phyloP scores from a whole-genome alignment of 2,797 vertebrate genomes.

The Sebastes kiyomatsui region DNA sequence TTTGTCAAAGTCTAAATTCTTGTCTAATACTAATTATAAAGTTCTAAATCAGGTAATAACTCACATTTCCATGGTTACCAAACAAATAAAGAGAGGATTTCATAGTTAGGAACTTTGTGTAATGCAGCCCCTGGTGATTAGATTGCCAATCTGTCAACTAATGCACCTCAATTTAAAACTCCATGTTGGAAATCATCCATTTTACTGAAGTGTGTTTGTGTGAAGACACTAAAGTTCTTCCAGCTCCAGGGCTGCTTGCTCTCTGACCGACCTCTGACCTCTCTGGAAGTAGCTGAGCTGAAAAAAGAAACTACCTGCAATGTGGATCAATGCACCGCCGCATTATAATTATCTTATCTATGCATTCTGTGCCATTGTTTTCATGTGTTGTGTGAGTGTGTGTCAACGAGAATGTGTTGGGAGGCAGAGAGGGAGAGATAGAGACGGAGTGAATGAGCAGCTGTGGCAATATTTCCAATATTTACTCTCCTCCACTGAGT shows the following conservation, averaged over 20 bases:
- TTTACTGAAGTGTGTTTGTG: slow-evolving; percentile 16
- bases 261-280: slow-evolving; percentile 34
- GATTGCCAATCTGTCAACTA: slow-evolving; percentile 61
- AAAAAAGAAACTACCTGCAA: neutral
- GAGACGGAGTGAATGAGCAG: slow-evolving; percentile 70
- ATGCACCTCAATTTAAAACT: slow-evolving; percentile 57
- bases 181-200: slow-evolving; percentile 46
- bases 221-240: slow-evolving; percentile 14
- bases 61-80: slow-evolving; percentile 42
- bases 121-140: slow-evolving; percentile 62
- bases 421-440: slow-evolving; percentile 52
- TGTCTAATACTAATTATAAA: slow-evolving; percentile 32
- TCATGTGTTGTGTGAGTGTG: slow-evolving; percentile 20
- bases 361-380: slow-evolving; percentile 40
- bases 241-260: neutral
- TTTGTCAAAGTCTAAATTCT: neutral
- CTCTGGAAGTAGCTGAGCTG: neutral
- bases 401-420: slow-evolving; percentile 23
- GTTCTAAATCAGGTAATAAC: slow-evolving; percentile 49
- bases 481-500: slow-evolving; percentile 78
- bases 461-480: slow-evolving; percentile 80
- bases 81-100: slow-evolving; percentile 66
- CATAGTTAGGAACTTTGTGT: slow-evolving; percentile 38
- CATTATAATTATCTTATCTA: slow-evolving; percentile 10
- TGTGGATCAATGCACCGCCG: neutral